A percentile compares a stretch with the other conserved stretches of the same genome.
Evolutionary conservation across 2,113 vertebrate genomes (phyloP).

Genomic region (Sorex araneus): DNA sequence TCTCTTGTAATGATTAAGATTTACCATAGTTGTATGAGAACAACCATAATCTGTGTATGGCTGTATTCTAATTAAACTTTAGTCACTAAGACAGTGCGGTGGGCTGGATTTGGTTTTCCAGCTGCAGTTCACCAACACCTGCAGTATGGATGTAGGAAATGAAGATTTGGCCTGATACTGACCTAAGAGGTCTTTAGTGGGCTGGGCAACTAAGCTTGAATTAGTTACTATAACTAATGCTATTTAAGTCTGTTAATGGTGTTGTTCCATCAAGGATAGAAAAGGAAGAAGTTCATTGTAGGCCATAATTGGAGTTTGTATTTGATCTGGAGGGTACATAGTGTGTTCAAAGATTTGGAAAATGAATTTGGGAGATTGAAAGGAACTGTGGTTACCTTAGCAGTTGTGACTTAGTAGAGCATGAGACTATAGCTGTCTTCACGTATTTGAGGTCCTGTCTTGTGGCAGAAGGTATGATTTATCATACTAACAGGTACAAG

Average conservation of each 20-base stretch:
- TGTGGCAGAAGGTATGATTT: slow-evolving; percentile 33
- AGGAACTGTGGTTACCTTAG: not conserved
- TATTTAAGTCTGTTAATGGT: slow-evolving; percentile 14
- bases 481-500: slow-evolving; percentile 10
- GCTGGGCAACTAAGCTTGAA: not conserved
- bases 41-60: not conserved
- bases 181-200: slow-evolving; percentile 2
- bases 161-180: not conserved
- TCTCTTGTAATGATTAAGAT: not conserved
- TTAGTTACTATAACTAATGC: not conserved
- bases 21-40: not conserved
- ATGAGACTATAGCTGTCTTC: slow-evolving; percentile 15
- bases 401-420: not conserved
- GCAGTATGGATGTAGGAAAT: not conserved
- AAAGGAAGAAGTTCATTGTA: not conserved
- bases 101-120: not conserved
- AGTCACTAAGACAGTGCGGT: not conserved
- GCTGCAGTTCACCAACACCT: not conserved
- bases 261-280: not conserved
- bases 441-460: slow-evolving; percentile 21
- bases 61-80: slow-evolving; percentile 2
- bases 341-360: slow-evolving; percentile 13
- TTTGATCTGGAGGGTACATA: not conserved
- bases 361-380: not conserved
- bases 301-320: not conserved